Conservation (phyloP, 1,140 invertebrate genomes). For the Drosophila mauritiana region DNA sequence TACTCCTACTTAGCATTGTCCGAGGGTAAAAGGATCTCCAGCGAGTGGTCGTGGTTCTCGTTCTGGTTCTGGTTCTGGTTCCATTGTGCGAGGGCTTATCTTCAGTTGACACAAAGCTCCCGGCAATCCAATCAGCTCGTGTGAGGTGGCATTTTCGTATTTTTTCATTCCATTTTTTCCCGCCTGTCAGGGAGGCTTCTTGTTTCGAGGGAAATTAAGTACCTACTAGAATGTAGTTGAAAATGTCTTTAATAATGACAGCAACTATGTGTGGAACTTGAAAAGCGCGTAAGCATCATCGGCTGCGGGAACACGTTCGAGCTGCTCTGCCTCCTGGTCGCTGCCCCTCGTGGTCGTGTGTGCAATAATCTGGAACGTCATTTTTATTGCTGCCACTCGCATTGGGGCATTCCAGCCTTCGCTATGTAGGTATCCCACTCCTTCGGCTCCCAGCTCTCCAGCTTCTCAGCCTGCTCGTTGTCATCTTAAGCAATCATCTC, state of each 20-base stretch:
- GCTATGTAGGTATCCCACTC: slow-evolving; percentile 7
- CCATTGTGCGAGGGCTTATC: slow-evolving; percentile 35
- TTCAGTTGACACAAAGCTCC: slow-evolving; percentile 57
- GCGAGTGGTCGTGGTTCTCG: slow-evolving; percentile 5
- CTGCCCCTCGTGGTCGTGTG: slow-evolving; percentile 23
- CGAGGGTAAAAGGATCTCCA: slow-evolving; percentile 62
- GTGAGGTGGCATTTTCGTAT: slow-evolving; percentile 43
- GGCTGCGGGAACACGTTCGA: slow-evolving; percentile 62
- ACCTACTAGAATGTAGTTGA: slow-evolving; percentile 83
- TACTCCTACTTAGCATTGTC: slow-evolving; percentile 55
- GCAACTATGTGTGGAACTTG: slow-evolving; percentile 83
- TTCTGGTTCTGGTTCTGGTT: slow-evolving; percentile 1
- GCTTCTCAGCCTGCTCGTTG: slow-evolving; percentile 66
- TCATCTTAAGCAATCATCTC: slow-evolving; percentile 83
- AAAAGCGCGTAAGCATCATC: slow-evolving; percentile 83
- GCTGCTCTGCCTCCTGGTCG: slow-evolving; percentile 11
- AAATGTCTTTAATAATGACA: slow-evolving; percentile 84
- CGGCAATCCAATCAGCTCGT: slow-evolving; percentile 61
- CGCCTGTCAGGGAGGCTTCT: slow-evolving; percentile 38
- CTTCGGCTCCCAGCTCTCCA: slow-evolving; percentile 17
- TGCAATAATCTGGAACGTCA: slow-evolving; percentile 83
- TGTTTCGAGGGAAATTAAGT: slow-evolving; percentile 75
- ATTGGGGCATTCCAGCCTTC: slow-evolving; percentile 67
- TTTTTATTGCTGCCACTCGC: slow-evolving; percentile 82
- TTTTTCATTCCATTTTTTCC: slow-evolving; percentile 3